Base-by-base conservation (phyloP, 2,888 invertebrate species). In the Drosophila yooni region DNA sequence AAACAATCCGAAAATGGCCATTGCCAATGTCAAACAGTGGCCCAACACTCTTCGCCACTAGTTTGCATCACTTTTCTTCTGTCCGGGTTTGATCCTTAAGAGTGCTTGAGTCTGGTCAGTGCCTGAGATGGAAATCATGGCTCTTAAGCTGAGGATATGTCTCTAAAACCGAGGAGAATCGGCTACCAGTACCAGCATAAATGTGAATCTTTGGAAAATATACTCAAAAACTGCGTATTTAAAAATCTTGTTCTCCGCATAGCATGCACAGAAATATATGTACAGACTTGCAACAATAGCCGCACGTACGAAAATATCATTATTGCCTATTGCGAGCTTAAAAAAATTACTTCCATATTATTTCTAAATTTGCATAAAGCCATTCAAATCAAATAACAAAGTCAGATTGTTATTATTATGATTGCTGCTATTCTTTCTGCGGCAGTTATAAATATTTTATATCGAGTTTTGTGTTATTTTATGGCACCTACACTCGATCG, bases 21-120 rank as follows among this genome's bases (percentile, higher is more conserved):
- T 46, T 58, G 50, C 54, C 51, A 43, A 60, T 70, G 73, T 36
- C 71, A 67, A 54, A 21, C 33, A 43, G 40, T 31, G 2, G n/a
- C 70, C 21, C 25, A 25, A 25, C 53, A 29, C 25, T 48, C 21
- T 11, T 43, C 43, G 21, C 43, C 46, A 25, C 46, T 46, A 6
- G 29, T 18, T 36, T 29, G 8, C n/a, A 29, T 7, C 36, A 31
- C 61, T 50, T 46, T 31, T 13, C 25, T 15, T 25, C 21, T 46
- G 3, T 46, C 15, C 21, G 21, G 46, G 13, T 21, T 46, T 21
- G 3, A 13, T 21, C 21, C 21, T 15, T 13, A 3, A 43, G 13
- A 43, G 1, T 21, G 43, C 6, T 13, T 25, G 13, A 21, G 21
- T 43, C 43, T 31, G 31, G 43, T 43, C 43, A 21, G 21, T 21